Evolutionary conservation across 2,888 invertebrate species (phyloP).

Genomic region (Orthonevra nobilis): DNA sequence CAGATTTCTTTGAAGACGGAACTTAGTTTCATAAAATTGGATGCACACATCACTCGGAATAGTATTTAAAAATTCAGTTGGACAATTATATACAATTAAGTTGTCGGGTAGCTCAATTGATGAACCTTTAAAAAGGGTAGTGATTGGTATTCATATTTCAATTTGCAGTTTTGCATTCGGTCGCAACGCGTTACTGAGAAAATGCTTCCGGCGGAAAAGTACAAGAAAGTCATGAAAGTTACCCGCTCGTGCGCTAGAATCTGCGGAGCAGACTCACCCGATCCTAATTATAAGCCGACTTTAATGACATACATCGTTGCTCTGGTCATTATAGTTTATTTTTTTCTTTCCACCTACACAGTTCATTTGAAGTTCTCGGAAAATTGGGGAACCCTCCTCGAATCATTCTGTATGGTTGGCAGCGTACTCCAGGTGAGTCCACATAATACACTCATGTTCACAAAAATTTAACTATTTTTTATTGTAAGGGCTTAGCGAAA

Average conservation of each 20-base stretch:
- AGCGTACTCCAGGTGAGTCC: conserved; percentile 38
- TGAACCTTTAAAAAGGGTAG: too few relatives aligned
- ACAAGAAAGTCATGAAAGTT: conserved; percentile 1
- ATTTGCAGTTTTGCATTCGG: too few relatives aligned
- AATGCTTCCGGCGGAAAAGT: conserved; percentile 52
- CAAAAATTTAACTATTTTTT: not conserved
- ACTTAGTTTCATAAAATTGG: too few relatives aligned
- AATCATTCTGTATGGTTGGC: conserved; percentile 57
- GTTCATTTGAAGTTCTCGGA: conserved; percentile 25
- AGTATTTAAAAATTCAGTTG: too few relatives aligned
- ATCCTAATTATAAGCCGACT: conserved; percentile 17
- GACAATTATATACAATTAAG: too few relatives aligned
- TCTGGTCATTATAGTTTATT: conserved; percentile 36
- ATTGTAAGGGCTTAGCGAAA: conserved; percentile 49
- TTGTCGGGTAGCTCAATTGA: too few relatives aligned
- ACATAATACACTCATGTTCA: not conserved
- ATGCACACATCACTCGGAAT: too few relatives aligned
- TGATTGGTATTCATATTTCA: too few relatives aligned
- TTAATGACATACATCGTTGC: conserved; percentile 13
- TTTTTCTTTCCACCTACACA: conserved; percentile 41
- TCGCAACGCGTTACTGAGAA: too few relatives aligned
- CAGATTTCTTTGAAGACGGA: too few relatives aligned
- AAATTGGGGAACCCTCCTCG: conserved; percentile 24
- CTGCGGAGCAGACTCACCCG: conserved; percentile 40
- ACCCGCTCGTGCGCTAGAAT: conserved; percentile 9